phyloP scores from a whole-genome alignment of 2,113 vertebrate genomes.

The Todiramphus chloris region DNA sequence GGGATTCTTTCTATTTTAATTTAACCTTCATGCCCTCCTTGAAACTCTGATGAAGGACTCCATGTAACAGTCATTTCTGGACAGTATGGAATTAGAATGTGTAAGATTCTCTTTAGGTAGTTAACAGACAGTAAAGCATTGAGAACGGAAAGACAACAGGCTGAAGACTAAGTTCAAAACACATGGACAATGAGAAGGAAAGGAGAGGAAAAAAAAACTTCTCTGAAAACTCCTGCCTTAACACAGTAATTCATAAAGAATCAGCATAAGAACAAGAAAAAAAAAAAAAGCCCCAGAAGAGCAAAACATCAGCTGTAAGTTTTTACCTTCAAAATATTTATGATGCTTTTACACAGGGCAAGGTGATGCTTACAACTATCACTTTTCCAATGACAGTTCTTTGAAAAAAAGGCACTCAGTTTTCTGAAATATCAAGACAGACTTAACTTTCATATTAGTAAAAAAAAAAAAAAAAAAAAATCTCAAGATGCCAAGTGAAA shows the following conservation, averaged over 20 bases:
- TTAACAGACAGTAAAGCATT: background rate
- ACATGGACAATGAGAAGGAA: background rate
- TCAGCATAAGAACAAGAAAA: background rate
- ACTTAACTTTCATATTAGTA: fast-evolving
- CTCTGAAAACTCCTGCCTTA: background rate
- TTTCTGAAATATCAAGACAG: background rate
- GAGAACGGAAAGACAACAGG: background rate
- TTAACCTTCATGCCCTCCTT: background rate
- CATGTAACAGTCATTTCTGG: background rate
- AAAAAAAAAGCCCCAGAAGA: background rate
- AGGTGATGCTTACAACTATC: background rate
- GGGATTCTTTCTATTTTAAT: background rate
- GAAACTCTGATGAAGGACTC: background rate
- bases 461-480: background rate
- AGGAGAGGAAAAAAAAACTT: background rate
- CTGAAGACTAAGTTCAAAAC: background rate
- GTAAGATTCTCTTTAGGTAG: background rate
- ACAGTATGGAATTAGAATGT: background rate
- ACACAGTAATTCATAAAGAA: background rate
- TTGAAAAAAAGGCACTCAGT: background rate
- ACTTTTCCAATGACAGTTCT: background rate
- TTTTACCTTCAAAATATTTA: background rate
- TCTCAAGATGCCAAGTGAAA: background rate
- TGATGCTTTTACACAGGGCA: background rate
- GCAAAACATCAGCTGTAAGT: background rate